Evolutionary conservation across 2,797 vertebrate genomes (phyloP).

Genomic region (Urosaurus nigricauda): DNA sequence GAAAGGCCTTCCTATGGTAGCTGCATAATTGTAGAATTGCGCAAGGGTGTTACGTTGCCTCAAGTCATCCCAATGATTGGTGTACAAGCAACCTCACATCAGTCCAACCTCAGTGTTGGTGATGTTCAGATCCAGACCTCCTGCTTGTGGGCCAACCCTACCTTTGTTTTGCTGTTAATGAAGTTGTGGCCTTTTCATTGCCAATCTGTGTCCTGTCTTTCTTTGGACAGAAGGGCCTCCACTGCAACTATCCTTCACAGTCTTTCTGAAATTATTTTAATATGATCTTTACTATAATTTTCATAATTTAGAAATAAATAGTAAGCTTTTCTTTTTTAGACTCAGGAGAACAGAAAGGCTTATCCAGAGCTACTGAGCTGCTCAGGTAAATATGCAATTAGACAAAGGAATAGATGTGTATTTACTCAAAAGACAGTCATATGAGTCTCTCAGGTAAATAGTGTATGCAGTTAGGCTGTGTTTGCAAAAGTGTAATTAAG

Average conservation of each 20-base stretch:
- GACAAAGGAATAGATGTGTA: constrained; percentile 18
- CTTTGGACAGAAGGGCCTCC: no score
- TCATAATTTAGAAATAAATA: constrained; percentile 16
- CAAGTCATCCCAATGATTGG: no score
- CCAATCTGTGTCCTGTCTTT: no score
- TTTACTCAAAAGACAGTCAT: constrained; percentile 33
- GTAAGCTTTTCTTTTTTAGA: constrained; percentile 12
- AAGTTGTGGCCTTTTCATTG: no score
- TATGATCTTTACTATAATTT: not conserved
- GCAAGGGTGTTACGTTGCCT: no score
- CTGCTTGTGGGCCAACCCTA: no score
- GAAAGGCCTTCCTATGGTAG: no score
- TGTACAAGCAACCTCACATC: no score
- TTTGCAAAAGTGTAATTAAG: constrained; percentile 43
- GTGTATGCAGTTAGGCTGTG: constrained; percentile 23
- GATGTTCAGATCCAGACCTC: no score
- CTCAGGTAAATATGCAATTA: constrained; percentile 43
- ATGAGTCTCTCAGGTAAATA: constrained; percentile 37
- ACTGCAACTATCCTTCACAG: not conserved
- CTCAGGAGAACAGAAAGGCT: constrained; percentile 10
- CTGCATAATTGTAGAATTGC: no score
- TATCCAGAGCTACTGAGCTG: not conserved
- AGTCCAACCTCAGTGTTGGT: no score
- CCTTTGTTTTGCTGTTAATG: no score
- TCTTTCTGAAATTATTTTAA: constrained; percentile 10